A percentile compares a stretch with the other conserved stretches of the same genome.
Conservation (phyloP, 2,888 invertebrate species). For the Cyrtodaria siliqua region DNA sequence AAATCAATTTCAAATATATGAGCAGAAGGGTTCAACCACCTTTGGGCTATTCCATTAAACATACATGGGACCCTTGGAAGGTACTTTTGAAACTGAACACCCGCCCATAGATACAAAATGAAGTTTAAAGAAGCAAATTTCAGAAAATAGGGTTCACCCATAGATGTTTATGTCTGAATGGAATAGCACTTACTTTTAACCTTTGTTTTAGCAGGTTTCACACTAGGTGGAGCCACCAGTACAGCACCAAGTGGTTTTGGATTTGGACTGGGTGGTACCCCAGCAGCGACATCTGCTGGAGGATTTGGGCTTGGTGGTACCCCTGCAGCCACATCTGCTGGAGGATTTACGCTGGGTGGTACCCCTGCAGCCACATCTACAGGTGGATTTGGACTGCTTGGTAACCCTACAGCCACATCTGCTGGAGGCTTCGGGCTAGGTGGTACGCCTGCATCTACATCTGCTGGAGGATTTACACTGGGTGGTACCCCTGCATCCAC, state of each 20-base stretch:
- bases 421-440: slow-evolving; percentile 7
- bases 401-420: neutral
- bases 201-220: too few species aligned
- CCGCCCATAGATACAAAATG: too few species aligned
- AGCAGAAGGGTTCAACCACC: too few species aligned
- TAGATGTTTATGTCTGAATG: too few species aligned
- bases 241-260: slow-evolving; percentile 25
- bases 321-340: slow-evolving; percentile 21
- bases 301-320: neutral
- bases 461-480: neutral
- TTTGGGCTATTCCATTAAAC: too few species aligned
- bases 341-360: neutral
- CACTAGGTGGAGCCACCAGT: neutral
- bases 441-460: slow-evolving; percentile 9
- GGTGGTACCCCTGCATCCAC: slow-evolving; percentile 14
- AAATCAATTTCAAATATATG: too few species aligned
- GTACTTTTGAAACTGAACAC: too few species aligned
- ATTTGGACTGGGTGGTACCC: neutral
- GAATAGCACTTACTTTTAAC: too few species aligned
- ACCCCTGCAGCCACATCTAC: slow-evolving; percentile 24
- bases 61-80: too few species aligned
- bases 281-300: slow-evolving; percentile 17
- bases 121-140: too few species aligned
- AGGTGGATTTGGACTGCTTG: neutral
- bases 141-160: too few species aligned